Evolutionary conservation across 2,113 vertebrate species (phyloP), one percentile per base, ranked within the genome.

Genomic region (Pelmatolapia mariae): DNA sequence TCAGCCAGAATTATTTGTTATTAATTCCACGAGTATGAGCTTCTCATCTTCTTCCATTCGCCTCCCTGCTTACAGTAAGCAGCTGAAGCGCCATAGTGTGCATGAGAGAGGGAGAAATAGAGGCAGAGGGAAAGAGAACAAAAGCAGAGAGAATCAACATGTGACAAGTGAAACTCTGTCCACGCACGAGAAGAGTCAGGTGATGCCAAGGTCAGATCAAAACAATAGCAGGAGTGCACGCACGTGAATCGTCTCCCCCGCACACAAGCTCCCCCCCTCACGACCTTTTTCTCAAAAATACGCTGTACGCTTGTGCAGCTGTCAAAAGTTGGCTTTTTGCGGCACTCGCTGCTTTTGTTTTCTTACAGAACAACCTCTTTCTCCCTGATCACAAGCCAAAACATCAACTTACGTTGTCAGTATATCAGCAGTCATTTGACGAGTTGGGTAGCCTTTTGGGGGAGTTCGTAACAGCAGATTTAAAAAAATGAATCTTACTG

Each of bases 21-120:
- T 95, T 92, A 91, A 94, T 92, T 93, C 89, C 82, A 82, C 79
- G 92, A 91, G 92, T 93, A 85, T 93, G 91, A 91, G 90, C 84
- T 85, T 82, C 87, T 92, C 86, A 61, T 91, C 84, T 87, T 88
- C 26, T 78, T 56, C 85, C 83, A 59, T 86, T 84, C 38, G 53
- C 79, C 80, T 86, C 66, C 40, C 73, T 71, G 83, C 90, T 81
- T 85, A 83, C 78, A 87, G 86, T 81, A 89, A 87, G 87, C 94
- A 93, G 91, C 89, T 91, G 85, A 85, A 71, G 59, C 80, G 26
- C 57, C 61, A 76, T 71, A 82, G 76, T 31, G 89, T 82, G 76
- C 66, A 79, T 47, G 56, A 63, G 54, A 7, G 29, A 4, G 5
- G 38, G 31, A 18, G 18, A 10, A 18, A 7, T 45, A 4, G 8